Evolutionary conservation across 2,888 invertebrate genomes (phyloP), one percentile per base, ranked within the genome.

Genomic region (Tetramorium bicarinatum): DNA sequence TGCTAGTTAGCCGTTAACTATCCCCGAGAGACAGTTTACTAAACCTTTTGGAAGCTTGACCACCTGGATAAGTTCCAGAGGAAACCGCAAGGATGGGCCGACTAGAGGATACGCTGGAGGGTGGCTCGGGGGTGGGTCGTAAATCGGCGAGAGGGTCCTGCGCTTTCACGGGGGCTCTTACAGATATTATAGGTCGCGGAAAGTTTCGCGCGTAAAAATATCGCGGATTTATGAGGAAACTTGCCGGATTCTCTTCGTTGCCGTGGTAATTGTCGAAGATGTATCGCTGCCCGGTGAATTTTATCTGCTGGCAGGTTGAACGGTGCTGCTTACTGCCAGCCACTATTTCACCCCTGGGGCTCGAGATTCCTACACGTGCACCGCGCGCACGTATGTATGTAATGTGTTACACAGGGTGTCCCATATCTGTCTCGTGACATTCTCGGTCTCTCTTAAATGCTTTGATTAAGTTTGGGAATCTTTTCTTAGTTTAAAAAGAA

Each of bases 191-290:
- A 87, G 89, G 84, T 89, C 89, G 89, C 77, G 89, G 87, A 90
- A 92, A 93, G 91, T 91, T 92, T 91, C 87, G 83, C 91, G 89
- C 92, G 91, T 92, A 93, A 93, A 93, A 93, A 93, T 93, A 92
- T 92, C 87, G 86, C 88, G 90, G 91, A 93, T 93, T 93, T 93
- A 93, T 91, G 93, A 86, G 89, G 83, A 91, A 93, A 93, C 91
- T 93, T 93, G 87, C 86, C 80, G 89, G 85, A 85, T 85, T 85
- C 76, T 83, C 62, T 86, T 89, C 85, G 89, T 87, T 89, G 91
- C 88, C 91, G 86, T 86, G 88, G 92, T 93, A 93, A 93, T 93
- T 93, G 92, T 91, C 91, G 87, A 88, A 91, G 92, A 93, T 91
- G 91, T 92, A 93, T 93, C 90, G 91, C 87, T 88, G 85, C 74